phyloP scores from a whole-genome alignment of 2,888 invertebrate species.

The Dynastes maya region DNA sequence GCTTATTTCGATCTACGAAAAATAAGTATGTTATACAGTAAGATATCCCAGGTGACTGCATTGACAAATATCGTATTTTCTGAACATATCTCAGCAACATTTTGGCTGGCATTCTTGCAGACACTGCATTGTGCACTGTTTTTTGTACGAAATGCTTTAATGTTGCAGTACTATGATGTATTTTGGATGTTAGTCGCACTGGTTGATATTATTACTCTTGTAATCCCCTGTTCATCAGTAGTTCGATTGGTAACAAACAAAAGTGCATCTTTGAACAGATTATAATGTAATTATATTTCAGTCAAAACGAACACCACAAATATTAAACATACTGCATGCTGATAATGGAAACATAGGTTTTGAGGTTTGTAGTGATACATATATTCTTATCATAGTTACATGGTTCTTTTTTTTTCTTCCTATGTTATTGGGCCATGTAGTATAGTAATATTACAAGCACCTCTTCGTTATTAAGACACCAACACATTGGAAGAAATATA shows the following conservation, averaged over 20 bases:
- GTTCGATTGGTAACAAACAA: conserved; percentile 45
- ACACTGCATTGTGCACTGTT: conserved; percentile 51
- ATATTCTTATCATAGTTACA: too few species aligned
- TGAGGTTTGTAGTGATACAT: conserved; percentile 23
- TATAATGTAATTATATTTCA: conserved; percentile 34
- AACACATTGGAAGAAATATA: too few species aligned
- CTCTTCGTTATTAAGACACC: too few species aligned
- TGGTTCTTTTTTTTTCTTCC: too few species aligned
- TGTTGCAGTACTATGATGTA: conserved; percentile 46
- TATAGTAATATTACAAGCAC: too few species aligned
- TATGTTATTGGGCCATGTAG: too few species aligned
- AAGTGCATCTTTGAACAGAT: not conserved
- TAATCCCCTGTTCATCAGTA: conserved; percentile 50
- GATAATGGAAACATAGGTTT: conserved; percentile 21
- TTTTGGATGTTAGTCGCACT: conserved; percentile 49
- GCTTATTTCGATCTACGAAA: conserved; percentile 11
- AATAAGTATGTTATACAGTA: conserved; percentile 44
- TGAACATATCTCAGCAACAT: conserved; percentile 46
- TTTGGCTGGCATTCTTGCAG: conserved; percentile 47
- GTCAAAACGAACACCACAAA: conserved; percentile 52
- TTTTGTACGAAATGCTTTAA: conserved; percentile 36
- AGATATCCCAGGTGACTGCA: conserved; percentile 41
- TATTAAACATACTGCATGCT: conserved; percentile 50
- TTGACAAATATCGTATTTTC: conserved; percentile 49
- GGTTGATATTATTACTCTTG: conserved; percentile 49